These are phyloP conservation scores for Trematomus loennbergii DNA, from an alignment of 2,113 vertebrate species.

Conservation along the genomic window DNA sequence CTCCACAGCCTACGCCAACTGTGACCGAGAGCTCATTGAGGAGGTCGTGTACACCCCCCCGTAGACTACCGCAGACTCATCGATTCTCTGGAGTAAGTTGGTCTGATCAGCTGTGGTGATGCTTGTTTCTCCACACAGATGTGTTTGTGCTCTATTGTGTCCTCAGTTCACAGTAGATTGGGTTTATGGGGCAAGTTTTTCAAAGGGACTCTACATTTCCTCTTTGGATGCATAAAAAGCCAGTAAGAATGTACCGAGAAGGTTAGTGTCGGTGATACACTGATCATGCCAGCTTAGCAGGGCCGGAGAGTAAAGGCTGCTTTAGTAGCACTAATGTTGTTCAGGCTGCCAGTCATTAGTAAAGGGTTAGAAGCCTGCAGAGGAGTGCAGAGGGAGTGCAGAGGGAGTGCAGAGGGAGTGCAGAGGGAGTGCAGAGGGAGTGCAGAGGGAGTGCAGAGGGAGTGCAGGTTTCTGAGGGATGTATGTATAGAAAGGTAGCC, in stretches of 20 bases:
- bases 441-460: constrained; percentile 25
- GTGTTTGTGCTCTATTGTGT: not conserved
- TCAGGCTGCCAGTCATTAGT: constrained; percentile 41
- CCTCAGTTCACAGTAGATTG: not conserved
- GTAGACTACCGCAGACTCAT: constrained; percentile 96
- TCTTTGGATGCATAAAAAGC: constrained; percentile 6
- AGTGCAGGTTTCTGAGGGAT: constrained; percentile 15
- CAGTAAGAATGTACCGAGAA: not conserved
- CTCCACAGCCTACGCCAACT: constrained; percentile 98
- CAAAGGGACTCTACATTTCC: not conserved
- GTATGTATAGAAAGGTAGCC: not conserved
- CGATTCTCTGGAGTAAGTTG: constrained; percentile 93
- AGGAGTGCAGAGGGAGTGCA: no score
- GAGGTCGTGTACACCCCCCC: constrained; percentile 92
- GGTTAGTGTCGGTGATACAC: constrained; percentile 23
- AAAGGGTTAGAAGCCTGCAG: constrained; percentile 22
- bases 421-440: constrained; percentile 32
- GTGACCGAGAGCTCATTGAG: constrained; percentile 93
- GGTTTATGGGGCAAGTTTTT: not conserved
- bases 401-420: no score
- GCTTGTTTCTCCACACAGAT: not conserved
- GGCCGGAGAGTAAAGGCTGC: constrained; percentile 29
- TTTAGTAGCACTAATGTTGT: constrained; percentile 19
- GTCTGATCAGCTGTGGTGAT: not conserved
- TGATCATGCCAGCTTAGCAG: constrained; percentile 15